Evolutionary conservation across 2,113 vertebrate species (phyloP).

Genomic region (Crotalus helleri): DNA sequence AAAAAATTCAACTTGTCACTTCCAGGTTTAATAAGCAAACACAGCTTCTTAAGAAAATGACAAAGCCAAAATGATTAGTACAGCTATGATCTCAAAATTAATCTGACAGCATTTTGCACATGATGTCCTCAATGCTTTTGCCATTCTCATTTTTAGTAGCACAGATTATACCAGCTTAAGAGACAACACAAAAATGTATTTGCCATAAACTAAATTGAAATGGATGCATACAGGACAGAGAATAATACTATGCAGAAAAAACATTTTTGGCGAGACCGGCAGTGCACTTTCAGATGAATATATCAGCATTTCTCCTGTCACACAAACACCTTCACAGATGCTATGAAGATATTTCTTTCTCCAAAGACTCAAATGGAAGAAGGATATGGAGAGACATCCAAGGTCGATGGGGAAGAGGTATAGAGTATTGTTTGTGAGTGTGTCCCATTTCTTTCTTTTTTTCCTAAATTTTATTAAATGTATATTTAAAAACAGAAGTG

Average conservation of each 20-base stretch:
- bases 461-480: too few relatives aligned
- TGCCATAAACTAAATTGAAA: neutral
- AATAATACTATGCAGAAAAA: neutral
- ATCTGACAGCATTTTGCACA: neutral
- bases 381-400: neutral
- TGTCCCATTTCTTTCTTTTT: neutral
- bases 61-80: neutral
- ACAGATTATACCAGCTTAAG: neutral
- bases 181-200: neutral
- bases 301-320: neutral
- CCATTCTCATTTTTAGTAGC: neutral
- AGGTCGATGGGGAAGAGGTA: neutral
- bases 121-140: neutral
- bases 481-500: too few relatives aligned
- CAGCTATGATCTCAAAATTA: neutral
- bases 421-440: neutral
- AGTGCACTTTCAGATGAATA: neutral
- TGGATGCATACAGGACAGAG: neutral
- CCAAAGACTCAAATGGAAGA: neutral
- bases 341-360: neutral
- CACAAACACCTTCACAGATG: neutral
- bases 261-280: neutral
- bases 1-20: neutral
- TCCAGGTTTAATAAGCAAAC: neutral
- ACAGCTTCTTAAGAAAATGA: neutral